These are phyloP conservation scores for Bombus balteatus DNA, from an alignment of 1,140 invertebrate species.

Conservation along the genomic window DNA sequence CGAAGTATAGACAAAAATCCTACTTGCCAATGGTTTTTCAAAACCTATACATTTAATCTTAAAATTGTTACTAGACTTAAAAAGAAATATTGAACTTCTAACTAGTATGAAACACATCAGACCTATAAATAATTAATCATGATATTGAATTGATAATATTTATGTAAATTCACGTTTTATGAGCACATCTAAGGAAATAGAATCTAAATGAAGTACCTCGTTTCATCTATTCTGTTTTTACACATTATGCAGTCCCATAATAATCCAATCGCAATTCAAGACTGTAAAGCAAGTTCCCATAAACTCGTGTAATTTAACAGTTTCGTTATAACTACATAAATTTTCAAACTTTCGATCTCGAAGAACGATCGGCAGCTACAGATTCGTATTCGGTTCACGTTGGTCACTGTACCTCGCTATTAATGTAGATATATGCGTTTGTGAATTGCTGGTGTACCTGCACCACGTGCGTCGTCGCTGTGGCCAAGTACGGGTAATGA, in stretches of 20 bases:
- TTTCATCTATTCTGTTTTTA: background rate
- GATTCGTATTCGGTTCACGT: background rate
- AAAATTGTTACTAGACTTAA: no score
- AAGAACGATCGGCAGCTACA: background rate
- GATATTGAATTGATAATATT: no score
- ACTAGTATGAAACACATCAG: no score
- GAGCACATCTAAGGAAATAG: background rate
- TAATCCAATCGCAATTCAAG: background rate
- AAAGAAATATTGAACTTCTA: no score
- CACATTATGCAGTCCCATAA: background rate
- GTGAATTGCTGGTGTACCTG: conserved; percentile 35
- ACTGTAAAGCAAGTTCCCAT: background rate
- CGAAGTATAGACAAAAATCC: background rate
- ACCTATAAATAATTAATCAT: no score
- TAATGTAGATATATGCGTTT: conserved; percentile 63
- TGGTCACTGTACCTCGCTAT: conserved; percentile 5
- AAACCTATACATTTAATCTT: background rate
- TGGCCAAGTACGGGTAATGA: conserved; percentile 64
- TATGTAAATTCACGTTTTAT: no score
- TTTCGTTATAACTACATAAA: background rate
- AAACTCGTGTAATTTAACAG: background rate
- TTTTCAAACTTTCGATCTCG: background rate
- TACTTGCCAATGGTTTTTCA: background rate
- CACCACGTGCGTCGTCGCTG: conserved; percentile 28
- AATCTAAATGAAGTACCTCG: background rate